A percentile compares a stretch with the other conserved stretches of the same genome.
phyloP scores from a whole-genome alignment of 2,888 invertebrate species.

The Muscina levida region DNA sequence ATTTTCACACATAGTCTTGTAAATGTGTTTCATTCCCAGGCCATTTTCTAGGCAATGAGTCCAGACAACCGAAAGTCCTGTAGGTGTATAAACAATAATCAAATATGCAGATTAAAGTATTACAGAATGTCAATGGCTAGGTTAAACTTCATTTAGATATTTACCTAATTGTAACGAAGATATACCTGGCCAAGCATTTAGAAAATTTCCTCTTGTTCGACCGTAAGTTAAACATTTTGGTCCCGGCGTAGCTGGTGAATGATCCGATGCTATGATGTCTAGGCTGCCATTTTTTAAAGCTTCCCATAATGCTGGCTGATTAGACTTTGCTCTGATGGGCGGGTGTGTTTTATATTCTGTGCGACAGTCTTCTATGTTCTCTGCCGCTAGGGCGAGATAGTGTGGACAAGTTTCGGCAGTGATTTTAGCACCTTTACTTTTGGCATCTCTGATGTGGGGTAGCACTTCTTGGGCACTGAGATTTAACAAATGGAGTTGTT shows the following conservation, averaged over 20 bases:
- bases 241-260: slow-evolving; percentile 85
- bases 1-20: slow-evolving; percentile 82
- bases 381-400: slow-evolving; percentile 84
- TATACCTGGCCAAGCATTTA: slow-evolving; percentile 88
- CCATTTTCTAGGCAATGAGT: slow-evolving; percentile 82
- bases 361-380: slow-evolving; percentile 83
- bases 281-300: slow-evolving; percentile 82
- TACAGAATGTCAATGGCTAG: no score
- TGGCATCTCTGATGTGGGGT: slow-evolving; percentile 81
- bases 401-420: slow-evolving; percentile 89
- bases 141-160: background rate
- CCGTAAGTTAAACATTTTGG: slow-evolving; percentile 81
- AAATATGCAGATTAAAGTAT: background rate
- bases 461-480: slow-evolving; percentile 84
- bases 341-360: slow-evolving; percentile 88
- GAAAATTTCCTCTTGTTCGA: slow-evolving; percentile 82
- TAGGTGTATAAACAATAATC: slow-evolving; percentile 23
- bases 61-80: slow-evolving; percentile 86
- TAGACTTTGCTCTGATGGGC: slow-evolving; percentile 84
- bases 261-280: slow-evolving; percentile 85
- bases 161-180: slow-evolving; percentile 86
- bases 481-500: slow-evolving; percentile 86
- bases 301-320: slow-evolving; percentile 85
- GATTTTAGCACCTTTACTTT: slow-evolving; percentile 81
- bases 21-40: slow-evolving; percentile 81